Evolutionary conservation across 2,888 invertebrate genomes (phyloP).

Genomic region (Cantharis rustica): DNA sequence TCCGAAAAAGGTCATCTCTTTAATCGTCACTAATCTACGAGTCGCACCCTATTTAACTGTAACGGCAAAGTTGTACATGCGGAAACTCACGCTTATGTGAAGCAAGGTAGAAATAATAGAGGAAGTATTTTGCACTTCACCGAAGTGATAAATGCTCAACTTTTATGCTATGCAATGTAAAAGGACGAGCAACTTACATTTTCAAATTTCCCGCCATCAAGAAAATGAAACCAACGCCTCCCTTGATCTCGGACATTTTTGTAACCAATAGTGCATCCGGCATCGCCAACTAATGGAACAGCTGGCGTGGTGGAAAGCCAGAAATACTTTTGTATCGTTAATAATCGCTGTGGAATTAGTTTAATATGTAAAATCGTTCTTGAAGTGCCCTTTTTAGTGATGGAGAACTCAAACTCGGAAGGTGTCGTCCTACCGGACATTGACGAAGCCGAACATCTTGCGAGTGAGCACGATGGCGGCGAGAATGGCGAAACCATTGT

Average conservation of each 20-base stretch:
- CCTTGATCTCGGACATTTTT: slow-evolving; percentile 49
- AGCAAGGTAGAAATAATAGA: not conserved
- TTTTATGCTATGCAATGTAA: not conserved
- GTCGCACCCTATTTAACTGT: not conserved
- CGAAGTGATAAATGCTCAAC: not conserved
- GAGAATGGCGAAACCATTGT: slow-evolving; percentile 58
- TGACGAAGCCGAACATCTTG: slow-evolving; percentile 71
- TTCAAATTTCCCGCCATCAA: slow-evolving; percentile 49
- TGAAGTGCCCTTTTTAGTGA: slow-evolving; percentile 45
- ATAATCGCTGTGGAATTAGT: slow-evolving; percentile 5
- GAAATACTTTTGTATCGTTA: slow-evolving; percentile 7
- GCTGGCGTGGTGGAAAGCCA: slow-evolving; percentile 39
- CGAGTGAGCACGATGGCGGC: slow-evolving; percentile 65
- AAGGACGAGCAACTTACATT: not conserved
- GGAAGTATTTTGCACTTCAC: not conserved
- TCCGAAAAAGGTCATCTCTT: not conserved
- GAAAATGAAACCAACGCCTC: slow-evolving; percentile 43
- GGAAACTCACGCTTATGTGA: not conserved
- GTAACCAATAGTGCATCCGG: slow-evolving; percentile 48
- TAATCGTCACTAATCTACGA: not conserved
- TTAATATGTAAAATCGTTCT: slow-evolving; percentile 21
- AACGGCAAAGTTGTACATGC: not conserved
- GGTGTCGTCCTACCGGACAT: slow-evolving; percentile 73
- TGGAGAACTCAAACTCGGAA: slow-evolving; percentile 63
- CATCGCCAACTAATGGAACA: slow-evolving; percentile 40